Evolutionary conservation across 2,113 vertebrate species (phyloP), one percentile per base, ranked within the genome.

Genomic region (Echinops telfairi): DNA sequence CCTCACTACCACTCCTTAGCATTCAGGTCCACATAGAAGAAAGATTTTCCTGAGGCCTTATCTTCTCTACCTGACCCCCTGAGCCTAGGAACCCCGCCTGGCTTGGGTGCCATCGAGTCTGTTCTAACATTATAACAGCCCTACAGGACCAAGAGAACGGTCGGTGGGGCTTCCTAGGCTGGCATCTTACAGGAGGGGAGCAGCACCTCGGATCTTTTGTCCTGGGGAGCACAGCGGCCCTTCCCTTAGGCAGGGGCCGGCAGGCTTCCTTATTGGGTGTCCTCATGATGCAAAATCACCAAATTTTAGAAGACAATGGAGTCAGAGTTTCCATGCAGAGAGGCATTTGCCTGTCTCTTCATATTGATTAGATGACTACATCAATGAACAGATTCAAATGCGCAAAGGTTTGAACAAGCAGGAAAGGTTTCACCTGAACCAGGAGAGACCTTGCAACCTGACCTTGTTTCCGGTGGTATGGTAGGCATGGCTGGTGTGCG

Each of bases 351-450:
- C 70, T 76, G 4, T 29, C 27, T 88, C 87, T 86, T 20, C 38
- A 62, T 90, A n/a, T 91, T 75, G 86, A 15, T 70, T 75, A 75
- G 23, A 17, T 81, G 43, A 82, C 10, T 29, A 57, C 3, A 15
- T 71, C 78, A 66, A 81, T 38, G 29, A 64, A 23, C 62, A 64
- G 23, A 20, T 78, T 62, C 20, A 60, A 82, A 88, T 90, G 40
- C 0, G 1, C 10, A 20, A 85, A 73, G 1, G 60, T 80, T 62
- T 62, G 29, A 70, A 80, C 40, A 53, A 25, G 76, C 58, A 82
- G 60, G 60, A 77, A 86, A 78, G n/a, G 25, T 91, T 85, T 85
- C 68, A 86, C 38, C 84, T 57, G 31, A 58, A 27, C 80, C 87
- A 75, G 31, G 47, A 92, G 27, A 88, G 36, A 80, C 64, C 75